Evolutionary conservation across 2,888 invertebrate species (phyloP), one percentile per base, ranked within the genome.

Genomic region (Eretmocerus hayati): DNA sequence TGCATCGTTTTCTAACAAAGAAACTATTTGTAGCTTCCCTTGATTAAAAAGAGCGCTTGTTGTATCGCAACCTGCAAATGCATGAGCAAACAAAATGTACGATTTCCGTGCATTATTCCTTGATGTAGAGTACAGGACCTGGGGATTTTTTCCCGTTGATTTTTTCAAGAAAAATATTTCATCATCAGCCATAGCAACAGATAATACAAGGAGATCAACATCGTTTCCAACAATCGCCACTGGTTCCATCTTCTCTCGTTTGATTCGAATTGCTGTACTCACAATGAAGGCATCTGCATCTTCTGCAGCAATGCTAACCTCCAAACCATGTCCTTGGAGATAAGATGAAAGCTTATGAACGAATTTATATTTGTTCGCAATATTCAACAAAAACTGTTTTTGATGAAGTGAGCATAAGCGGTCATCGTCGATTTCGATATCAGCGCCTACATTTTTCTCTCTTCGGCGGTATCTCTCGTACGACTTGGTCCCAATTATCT

Each of bases 351-450:
- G 42, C 15, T 56, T 22, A 5, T 48, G 16, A 4, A 58, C 51
- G 16, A 57, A 49, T n/a, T 42, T 33, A 3, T 16, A 18, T 47
- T 57, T 56, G 36, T 57, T 60, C 11, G 33, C 11, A 33, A 48
- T 30, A 44, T 59, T 59, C 1, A 56, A 51, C 2, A 59, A 37
- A 45, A 59, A 60, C 30, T 46, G 51, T 16, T 46, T 47, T 30
- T 58, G 58, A 13, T 43, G 52, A 15, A 58, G 26, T n/a, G 42
- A 49, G 8, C 53, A 42, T 8, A 53, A 26, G 32, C 40, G 57
- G 8, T 30, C 36, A 23, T 54, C 53, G 9, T 23, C 40, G 23
- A 58, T 41, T 6, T 56, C 50, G 9, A 57, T 39, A 39, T 58
- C 54, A 18, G 54, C 42, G 23, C 50, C 54, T 4, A 52, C 21